These are phyloP conservation scores for Aulostomus chinensis DNA, from an alignment of 2,797 vertebrate species.

Conservation along the genomic window DNA sequence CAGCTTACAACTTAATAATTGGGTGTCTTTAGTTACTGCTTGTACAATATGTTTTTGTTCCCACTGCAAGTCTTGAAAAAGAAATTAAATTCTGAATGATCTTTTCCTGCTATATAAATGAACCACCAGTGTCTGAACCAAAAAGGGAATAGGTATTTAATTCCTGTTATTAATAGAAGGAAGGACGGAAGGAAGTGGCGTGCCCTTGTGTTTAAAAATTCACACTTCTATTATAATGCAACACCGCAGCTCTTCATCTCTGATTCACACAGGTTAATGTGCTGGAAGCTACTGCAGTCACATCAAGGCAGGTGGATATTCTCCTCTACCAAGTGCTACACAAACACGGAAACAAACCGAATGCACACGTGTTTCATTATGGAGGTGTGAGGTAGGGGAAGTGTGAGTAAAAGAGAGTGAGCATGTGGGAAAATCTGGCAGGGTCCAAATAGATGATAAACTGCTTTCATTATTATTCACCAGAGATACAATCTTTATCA, in stretches of 20 bases:
- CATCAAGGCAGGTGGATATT: slow-evolving; percentile 34
- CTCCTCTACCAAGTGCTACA: slow-evolving; percentile 1
- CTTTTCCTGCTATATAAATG: too few relatives aligned
- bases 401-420: neutral
- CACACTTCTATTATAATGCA: neutral
- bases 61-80: neutral
- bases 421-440: neutral
- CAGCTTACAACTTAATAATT: neutral
- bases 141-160: too few relatives aligned
- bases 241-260: slow-evolving; percentile 10
- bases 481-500: too few relatives aligned
- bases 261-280: slow-evolving; percentile 39
- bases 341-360: neutral
- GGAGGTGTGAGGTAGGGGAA: slow-evolving; percentile 10
- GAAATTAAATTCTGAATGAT: too few relatives aligned
- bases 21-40: neutral
- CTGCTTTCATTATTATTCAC: neutral
- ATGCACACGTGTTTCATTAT: slow-evolving; percentile 9
- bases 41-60: slow-evolving; percentile 5
- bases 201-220: neutral
- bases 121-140: too few relatives aligned
- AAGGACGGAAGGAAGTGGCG: too few relatives aligned
- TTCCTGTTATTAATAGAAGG: too few relatives aligned
- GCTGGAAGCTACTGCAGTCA: slow-evolving; percentile 30
- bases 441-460: neutral